Evolutionary conservation across 2,888 invertebrate species (phyloP), one percentile per base, ranked within the genome.

Genomic region (Shargacucullia verbasci): DNA sequence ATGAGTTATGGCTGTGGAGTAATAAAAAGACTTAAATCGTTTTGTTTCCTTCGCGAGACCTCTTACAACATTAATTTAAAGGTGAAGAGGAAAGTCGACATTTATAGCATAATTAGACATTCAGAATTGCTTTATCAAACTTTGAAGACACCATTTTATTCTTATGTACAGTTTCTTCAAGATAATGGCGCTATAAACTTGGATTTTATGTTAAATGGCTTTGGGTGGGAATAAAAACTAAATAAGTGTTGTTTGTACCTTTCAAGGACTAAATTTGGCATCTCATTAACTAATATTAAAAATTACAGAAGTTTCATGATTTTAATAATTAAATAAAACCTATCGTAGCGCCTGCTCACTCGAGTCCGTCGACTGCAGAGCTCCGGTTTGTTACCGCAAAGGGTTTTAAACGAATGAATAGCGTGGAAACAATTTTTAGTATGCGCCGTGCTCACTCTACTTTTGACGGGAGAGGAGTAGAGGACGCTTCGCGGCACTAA

Each of bases 391-490:
- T 39, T 6, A 29, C 7, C 37, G 20, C 46, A 45, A 60, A 50
- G 56, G 49, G 48, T 70, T 70, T 57, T 38, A 70, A 70, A 48
- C 27, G n/a, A 70, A 34, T 57, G 57, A 52, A 48, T 40, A 63
- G 12, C n/a, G 35, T 20, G 47, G 34, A 52, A 41, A 67, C 35
- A 67, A 53, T 58, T 45, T 45, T 10, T 47, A 41, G 65, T 58
- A 13, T 9, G 12, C 29, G 13, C 7, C 13, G 13, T 35, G 27
- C 31, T 12, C 14, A 48, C 37, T 13, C 25, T 20, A 45, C 70
- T 49, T 12, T 7, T 43, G 34, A 31, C 31, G 1, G 4, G 10
- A 12, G 20, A 3, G 20, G 20, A 29, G 29, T 9, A 9, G 9
- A 65, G 54, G 8, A 31, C 46, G 41, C 61, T 47, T 14, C 20